Conservation (phyloP, 2,113 vertebrate genomes). For the Gila orcuttii region DNA sequence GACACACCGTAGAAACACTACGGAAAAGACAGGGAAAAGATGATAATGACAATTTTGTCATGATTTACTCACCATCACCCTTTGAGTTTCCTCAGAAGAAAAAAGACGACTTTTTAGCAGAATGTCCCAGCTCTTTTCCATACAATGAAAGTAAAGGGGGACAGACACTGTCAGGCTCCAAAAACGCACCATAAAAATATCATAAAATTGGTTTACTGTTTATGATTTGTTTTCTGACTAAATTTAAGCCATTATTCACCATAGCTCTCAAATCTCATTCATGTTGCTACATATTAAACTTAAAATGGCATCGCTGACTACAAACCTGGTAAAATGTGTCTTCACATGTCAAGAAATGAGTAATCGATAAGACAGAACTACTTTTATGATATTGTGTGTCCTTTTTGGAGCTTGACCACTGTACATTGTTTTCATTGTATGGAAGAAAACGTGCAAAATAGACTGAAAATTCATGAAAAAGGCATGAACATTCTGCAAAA, state of each 20-base stretch:
- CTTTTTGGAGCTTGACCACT: not conserved
- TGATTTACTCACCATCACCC: conserved; percentile 4
- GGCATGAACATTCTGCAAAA: not conserved
- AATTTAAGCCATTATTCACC: not conserved
- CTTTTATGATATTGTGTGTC: not conserved
- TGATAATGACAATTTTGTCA: not conserved
- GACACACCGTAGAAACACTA: not conserved
- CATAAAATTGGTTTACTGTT: too few relatives aligned
- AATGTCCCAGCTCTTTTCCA: conserved; percentile 2
- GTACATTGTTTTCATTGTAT: not conserved
- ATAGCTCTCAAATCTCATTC: not conserved
- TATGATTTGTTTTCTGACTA: not conserved
- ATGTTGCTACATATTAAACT: not conserved
- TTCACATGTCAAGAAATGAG: not conserved
- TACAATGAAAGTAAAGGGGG: not conserved
- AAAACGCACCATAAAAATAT: not conserved
- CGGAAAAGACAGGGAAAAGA: not conserved
- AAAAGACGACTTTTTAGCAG: not conserved
- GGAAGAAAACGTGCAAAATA: not conserved
- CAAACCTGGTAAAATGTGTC: not conserved
- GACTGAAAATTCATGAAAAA: not conserved
- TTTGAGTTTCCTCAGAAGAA: not conserved
- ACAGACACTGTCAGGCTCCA: not conserved
- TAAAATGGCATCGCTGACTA: not conserved
- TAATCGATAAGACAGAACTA: not conserved